Evolutionary conservation across 2,888 invertebrate genomes (phyloP).

Genomic region (Diadegma fenestrale): DNA sequence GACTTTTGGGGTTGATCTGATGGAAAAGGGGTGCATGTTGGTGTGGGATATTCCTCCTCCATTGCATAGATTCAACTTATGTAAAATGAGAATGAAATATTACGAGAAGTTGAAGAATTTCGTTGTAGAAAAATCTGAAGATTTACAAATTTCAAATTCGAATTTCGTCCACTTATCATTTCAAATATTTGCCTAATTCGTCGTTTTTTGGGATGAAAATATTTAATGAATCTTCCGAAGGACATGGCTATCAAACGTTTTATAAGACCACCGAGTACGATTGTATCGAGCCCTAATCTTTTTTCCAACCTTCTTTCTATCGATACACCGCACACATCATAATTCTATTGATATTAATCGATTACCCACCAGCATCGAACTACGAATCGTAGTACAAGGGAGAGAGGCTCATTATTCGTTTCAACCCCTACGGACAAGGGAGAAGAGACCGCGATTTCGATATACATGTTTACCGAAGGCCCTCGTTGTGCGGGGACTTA

Average conservation of each 20-base stretch:
- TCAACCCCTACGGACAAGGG: slow-evolving; percentile 61
- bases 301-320: slow-evolving; percentile 42
- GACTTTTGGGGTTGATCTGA: neutral
- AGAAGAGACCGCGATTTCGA: slow-evolving; percentile 53
- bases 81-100: neutral
- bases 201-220: too few relatives aligned
- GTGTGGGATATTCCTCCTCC: slow-evolving; percentile 30
- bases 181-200: neutral
- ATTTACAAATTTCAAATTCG: neutral
- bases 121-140: neutral
- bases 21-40: neutral
- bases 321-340: slow-evolving; percentile 76
- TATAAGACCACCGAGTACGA: slow-evolving; percentile 32
- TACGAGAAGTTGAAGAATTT: neutral
- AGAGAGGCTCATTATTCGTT: slow-evolving; percentile 45
- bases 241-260: slow-evolving; percentile 35
- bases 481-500: slow-evolving; percentile 52
- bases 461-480: slow-evolving; percentile 65
- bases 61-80: slow-evolving; percentile 4
- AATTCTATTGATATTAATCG: slow-evolving; percentile 84
- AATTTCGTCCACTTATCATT: neutral
- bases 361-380: slow-evolving; percentile 68
- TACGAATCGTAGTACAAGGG: slow-evolving; percentile 30
- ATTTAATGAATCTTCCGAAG: slow-evolving; percentile 19
- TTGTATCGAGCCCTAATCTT: slow-evolving; percentile 51